phyloP scores from a whole-genome alignment of 1,140 invertebrate genomes.

The Platorchestia sp. region DNA sequence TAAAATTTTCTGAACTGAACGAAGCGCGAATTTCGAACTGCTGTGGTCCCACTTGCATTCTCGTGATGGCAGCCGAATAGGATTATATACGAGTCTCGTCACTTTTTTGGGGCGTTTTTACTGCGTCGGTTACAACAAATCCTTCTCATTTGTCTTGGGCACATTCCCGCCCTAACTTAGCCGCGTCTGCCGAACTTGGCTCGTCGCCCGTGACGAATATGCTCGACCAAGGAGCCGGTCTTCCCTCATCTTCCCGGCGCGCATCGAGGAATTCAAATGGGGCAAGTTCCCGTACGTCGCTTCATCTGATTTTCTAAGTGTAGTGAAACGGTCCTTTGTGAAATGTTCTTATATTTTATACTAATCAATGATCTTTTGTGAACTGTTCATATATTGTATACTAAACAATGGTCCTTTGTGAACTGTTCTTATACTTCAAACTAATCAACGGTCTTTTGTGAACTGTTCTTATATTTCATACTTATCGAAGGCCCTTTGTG shows the following conservation, averaged over 20 bases:
- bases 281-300: not conserved
- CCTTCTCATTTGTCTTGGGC: conserved; percentile 46
- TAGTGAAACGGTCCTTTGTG: not conserved
- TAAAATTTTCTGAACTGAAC: not conserved
- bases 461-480: not conserved
- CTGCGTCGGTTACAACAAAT: conserved; percentile 17
- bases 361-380: too few relatives aligned
- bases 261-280: not conserved
- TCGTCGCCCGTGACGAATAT: conserved; percentile 28
- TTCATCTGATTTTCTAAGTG: not conserved
- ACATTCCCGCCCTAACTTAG: not conserved
- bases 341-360: not conserved
- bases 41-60: not conserved
- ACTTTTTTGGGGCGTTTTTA: not conserved
- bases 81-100: not conserved
- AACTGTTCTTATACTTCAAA: too few relatives aligned
- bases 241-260: not conserved
- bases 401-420: too few relatives aligned
- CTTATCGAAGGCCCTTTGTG: too few relatives aligned
- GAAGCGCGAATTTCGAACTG: not conserved
- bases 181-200: conserved; percentile 6
- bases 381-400: too few relatives aligned
- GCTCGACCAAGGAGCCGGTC: not conserved
- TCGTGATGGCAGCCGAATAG: not conserved
- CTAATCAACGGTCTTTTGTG: not conserved